Evolutionary conservation across 2,888 invertebrate genomes (phyloP).

Genomic region (Hirtodrosophila trivittata): DNA sequence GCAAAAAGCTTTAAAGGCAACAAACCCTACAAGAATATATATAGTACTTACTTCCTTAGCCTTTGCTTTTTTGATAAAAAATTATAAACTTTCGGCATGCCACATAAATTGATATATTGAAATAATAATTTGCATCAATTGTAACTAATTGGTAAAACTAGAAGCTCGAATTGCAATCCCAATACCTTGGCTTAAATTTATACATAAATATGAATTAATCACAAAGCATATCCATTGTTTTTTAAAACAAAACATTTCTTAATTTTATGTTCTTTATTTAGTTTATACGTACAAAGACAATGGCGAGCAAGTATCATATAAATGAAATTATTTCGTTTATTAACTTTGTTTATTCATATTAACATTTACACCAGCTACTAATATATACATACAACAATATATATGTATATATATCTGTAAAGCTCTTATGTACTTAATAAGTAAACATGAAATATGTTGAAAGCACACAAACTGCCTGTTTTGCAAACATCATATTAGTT

Average conservation of each 20-base stretch:
- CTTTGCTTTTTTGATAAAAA: slow-evolving; percentile 49
- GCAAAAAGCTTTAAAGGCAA: slow-evolving; percentile 73
- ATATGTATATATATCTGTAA: slow-evolving; percentile 25
- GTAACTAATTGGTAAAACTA: slow-evolving; percentile 65
- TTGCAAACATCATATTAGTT: slow-evolving; percentile 51
- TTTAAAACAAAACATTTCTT: slow-evolving; percentile 50
- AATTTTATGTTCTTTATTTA: slow-evolving; percentile 57
- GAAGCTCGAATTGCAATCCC: slow-evolving; percentile 55
- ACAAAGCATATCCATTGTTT: slow-evolving; percentile 18
- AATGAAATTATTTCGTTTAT: slow-evolving; percentile 37
- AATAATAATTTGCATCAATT: slow-evolving; percentile 45
- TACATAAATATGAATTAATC: slow-evolving; percentile 55
- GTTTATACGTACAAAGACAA: slow-evolving; percentile 51
- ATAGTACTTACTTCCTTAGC: slow-evolving; percentile 50
- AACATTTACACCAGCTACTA: slow-evolving; percentile 23
- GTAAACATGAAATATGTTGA: slow-evolving; percentile 42
- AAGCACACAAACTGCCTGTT: slow-evolving; percentile 76
- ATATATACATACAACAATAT: not conserved
- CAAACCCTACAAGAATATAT: slow-evolving; percentile 34
- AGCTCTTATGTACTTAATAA: slow-evolving; percentile 61
- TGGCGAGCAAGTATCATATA: slow-evolving; percentile 24
- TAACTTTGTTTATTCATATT: slow-evolving; percentile 25
- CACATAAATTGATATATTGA: slow-evolving; percentile 34
- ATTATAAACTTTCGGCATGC: slow-evolving; percentile 46
- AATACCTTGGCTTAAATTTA: slow-evolving; percentile 51